phyloP scores from a whole-genome alignment of 2,797 vertebrate species.

The Botia almorhae region DNA sequence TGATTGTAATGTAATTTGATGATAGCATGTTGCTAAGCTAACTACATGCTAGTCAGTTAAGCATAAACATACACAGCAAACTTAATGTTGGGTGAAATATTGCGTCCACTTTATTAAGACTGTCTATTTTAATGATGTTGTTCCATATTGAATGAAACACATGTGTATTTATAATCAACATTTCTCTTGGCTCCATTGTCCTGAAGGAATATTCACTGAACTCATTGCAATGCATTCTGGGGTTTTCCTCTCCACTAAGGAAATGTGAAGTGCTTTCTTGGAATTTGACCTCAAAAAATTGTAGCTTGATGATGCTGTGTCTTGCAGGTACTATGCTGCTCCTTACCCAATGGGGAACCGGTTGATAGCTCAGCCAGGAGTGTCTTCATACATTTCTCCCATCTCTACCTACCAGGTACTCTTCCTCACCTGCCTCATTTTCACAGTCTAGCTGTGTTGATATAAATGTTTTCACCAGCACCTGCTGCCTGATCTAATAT shows the following conservation, averaged over 20 bases:
- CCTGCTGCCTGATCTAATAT: conserved; percentile 31
- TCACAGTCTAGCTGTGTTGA: not conserved
- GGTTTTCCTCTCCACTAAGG: not conserved
- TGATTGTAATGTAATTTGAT: too few relatives aligned
- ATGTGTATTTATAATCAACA: too few relatives aligned
- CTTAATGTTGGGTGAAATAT: too few relatives aligned
- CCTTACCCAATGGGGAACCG: conserved; percentile 97
- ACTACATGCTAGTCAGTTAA: too few relatives aligned
- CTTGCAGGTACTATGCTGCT: conserved; percentile 89
- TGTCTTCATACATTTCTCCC: conserved; percentile 95
- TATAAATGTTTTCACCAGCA: conserved; percentile 16
- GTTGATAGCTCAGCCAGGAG: conserved; percentile 96
- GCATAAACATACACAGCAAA: too few relatives aligned
- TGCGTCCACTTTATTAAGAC: too few relatives aligned
- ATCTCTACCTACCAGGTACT: conserved; percentile 97
- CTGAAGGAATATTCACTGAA: too few relatives aligned
- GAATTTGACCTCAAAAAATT: not conserved
- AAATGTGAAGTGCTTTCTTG: not conserved
- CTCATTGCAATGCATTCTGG: not conserved
- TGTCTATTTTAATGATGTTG: too few relatives aligned
- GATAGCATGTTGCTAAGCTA: too few relatives aligned
- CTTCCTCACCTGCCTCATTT: not conserved
- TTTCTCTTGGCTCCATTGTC: too few relatives aligned
- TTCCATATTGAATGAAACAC: too few relatives aligned
- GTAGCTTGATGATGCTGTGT: not conserved